Evolutionary conservation across 1,140 invertebrate genomes (phyloP).

Genomic region (Triops cancriformis): DNA sequence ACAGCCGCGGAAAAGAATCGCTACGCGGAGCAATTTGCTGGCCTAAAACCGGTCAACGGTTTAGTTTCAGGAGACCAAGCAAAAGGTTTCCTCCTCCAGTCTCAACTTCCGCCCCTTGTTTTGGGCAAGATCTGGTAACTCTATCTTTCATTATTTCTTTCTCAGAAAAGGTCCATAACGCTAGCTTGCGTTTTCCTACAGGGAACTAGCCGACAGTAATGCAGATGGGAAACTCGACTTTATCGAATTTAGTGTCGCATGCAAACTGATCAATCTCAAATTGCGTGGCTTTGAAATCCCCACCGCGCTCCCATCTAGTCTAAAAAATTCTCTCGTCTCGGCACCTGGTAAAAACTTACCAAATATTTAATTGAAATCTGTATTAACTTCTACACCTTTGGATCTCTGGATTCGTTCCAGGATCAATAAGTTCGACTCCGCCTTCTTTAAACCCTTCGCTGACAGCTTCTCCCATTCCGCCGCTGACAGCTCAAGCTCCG

Average conservation of each 20-base stretch:
- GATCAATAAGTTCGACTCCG: conserved; percentile 29
- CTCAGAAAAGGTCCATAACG: neutral
- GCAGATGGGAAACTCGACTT: conserved; percentile 94
- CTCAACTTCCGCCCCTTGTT: conserved; percentile 73
- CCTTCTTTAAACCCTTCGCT: conserved; percentile 36
- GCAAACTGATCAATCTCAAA: conserved; percentile 92
- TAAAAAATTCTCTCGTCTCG: conserved; percentile 39
- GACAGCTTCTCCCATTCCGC: conserved; percentile 31
- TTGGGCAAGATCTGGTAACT: conserved; percentile 89
- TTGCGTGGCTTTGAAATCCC: conserved; percentile 84
- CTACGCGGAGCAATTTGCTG: conserved; percentile 85
- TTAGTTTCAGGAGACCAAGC: conserved; percentile 88
- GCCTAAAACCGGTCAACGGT: conserved; percentile 76
- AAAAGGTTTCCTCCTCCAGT: conserved; percentile 87
- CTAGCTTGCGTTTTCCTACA: conserved; percentile 39
- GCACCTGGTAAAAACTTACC: neutral
- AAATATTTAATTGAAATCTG: neutral
- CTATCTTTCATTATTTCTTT: neutral
- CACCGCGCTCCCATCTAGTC: conserved; percentile 63
- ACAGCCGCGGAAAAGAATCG: conserved; percentile 73
- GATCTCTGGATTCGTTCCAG: neutral
- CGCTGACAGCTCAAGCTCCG: neutral
- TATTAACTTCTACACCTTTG: neutral
- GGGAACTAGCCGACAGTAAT: conserved; percentile 88
- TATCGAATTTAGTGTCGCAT: conserved; percentile 94